Evolutionary conservation across 2,113 vertebrate genomes (phyloP).

Genomic region (Leptodactylus fuscus): DNA sequence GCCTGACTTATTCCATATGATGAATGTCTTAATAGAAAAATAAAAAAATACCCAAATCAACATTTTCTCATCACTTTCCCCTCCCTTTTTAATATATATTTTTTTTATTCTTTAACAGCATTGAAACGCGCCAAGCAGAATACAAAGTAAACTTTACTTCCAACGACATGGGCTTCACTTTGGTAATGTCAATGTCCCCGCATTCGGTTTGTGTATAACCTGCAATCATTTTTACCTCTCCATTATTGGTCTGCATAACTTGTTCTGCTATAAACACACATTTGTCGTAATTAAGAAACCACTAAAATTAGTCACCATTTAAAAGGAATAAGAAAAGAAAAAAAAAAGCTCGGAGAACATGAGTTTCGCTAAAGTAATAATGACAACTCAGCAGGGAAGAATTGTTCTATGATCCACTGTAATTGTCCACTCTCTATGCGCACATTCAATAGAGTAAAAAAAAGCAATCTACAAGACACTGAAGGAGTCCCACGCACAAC

Average conservation of each 20-base stretch:
- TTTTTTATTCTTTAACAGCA: no score
- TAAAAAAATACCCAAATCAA: no score
- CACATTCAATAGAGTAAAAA: constrained; percentile 12
- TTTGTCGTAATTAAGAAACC: constrained; percentile 33
- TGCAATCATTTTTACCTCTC: not conserved
- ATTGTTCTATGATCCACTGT: constrained; percentile 45
- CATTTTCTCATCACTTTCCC: no score
- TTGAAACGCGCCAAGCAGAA: no score
- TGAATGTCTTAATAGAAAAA: no score
- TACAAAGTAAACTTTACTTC: not conserved
- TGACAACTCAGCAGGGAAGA: constrained; percentile 39
- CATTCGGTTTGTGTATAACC: not conserved
- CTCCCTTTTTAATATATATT: no score
- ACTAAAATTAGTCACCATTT: constrained; percentile 29
- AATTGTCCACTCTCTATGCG: constrained; percentile 31
- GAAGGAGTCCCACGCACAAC: constrained; percentile 13
- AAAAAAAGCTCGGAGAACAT: not conserved
- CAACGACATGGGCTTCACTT: not conserved
- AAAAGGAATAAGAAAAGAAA: constrained; percentile 13
- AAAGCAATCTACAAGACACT: constrained; percentile 24
- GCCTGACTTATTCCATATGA: no score
- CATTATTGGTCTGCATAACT: not conserved
- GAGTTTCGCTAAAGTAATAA: constrained; percentile 30
- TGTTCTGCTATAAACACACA: constrained; percentile 15
- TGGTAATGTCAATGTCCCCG: not conserved